A percentile compares a stretch with the other conserved stretches of the same genome.
Evolutionary conservation across 53 echinoderm and acorn worm genomes (phyloP).

Genomic region (Mesocentrotus franciscanus): DNA sequence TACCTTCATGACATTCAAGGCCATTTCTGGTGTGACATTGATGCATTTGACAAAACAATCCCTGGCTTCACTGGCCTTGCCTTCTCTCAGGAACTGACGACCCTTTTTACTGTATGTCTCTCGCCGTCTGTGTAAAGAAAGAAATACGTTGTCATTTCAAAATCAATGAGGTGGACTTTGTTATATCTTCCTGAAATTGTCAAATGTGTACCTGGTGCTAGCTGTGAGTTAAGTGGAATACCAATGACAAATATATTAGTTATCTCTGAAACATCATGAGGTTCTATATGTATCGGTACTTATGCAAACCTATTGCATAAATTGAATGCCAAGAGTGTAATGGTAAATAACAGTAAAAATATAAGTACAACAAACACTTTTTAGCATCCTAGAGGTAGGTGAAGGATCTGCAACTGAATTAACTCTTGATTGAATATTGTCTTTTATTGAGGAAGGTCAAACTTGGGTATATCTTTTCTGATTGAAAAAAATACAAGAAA

Average conservation of each 20-base stretch:
- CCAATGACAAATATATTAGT: not conserved
- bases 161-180: not conserved
- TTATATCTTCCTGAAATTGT: not conserved
- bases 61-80: conserved; percentile 90
- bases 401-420: no score
- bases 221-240: not conserved
- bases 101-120: conserved; percentile 89
- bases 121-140: conserved; percentile 74
- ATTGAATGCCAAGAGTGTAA: no score
- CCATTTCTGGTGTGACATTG: conserved; percentile 95
- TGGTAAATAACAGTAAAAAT: no score
- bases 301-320: no score
- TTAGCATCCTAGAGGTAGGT: no score
- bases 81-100: conserved; percentile 91
- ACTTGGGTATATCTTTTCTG: no score
- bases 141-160: not conserved
- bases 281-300: not conserved
- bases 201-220: not conserved
- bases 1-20: conserved; percentile 91
- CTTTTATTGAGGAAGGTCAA: no score
- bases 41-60: conserved; percentile 93
- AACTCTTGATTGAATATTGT: no score
- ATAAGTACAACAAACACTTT: no score
- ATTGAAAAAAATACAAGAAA: no score
- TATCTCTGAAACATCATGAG: not conserved